Percentiles rank a stretch among this genome's conserved stretches.
phyloP scores from a whole-genome alignment of 2,797 vertebrate genomes.

The Prunella strophiata region DNA sequence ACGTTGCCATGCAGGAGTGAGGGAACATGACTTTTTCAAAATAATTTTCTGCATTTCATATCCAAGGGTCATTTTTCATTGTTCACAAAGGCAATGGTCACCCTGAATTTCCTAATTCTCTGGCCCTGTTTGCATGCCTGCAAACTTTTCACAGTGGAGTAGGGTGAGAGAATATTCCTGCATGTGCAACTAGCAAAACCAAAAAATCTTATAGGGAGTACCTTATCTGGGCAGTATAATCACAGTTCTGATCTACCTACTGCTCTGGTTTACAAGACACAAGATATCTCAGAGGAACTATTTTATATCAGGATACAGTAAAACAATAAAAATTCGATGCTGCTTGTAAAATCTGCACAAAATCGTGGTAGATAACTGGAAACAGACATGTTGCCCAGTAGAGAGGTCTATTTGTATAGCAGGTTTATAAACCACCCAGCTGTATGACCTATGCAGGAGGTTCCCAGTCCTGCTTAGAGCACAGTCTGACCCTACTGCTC shows the following conservation, averaged over 20 bases:
- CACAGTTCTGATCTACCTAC: not conserved
- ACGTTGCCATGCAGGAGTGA: not conserved
- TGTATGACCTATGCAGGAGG: not conserved
- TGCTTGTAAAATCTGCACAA: constrained; percentile 17
- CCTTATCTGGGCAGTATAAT: not conserved
- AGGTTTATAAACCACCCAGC: not conserved
- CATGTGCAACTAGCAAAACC: not conserved
- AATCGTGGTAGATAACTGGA: constrained; percentile 6
- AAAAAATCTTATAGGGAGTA: not conserved
- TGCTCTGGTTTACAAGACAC: constrained; percentile 6
- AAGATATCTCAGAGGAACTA: not conserved
- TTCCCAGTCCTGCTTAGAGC: not conserved
- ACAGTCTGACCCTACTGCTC: not conserved
- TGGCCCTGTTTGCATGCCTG: not conserved
- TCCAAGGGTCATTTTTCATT: constrained; percentile 29
- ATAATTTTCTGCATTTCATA: constrained; percentile 49
- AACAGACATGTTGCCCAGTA: constrained; percentile 8
- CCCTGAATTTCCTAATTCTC: not conserved
- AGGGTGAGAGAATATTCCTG: not conserved
- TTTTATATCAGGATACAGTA: constrained; percentile 4
- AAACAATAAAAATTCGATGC: constrained; percentile 23
- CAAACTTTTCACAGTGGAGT: not conserved
- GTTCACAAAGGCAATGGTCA: not conserved
- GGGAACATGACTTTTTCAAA: constrained; percentile 45
- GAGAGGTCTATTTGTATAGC: not conserved